Base-by-base conservation (phyloP, 2,113 vertebrate genomes). In the Balaenoptera acutorostrata region DNA sequence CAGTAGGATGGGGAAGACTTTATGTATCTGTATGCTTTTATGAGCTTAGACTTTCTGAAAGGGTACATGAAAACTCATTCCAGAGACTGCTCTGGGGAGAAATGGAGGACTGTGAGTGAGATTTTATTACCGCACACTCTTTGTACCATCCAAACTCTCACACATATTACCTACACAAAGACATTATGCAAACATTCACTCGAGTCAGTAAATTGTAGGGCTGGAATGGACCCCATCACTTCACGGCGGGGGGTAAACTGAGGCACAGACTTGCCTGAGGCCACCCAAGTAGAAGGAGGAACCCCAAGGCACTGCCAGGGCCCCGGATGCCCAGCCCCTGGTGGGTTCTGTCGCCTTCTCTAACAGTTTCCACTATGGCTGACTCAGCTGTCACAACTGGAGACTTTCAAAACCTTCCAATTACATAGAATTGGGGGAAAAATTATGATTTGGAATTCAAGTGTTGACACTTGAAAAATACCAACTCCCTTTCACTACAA, bases 401-500 rank as follows among this genome's bases (percentile, higher is more conserved):
- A 93, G 88, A 98, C 88, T 98, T 97, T 98, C 96, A 97, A 97
- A 97, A 90, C 84, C 83, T 95, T 92, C 92, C 90, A 95, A 97
- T 96, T 93, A 97, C n/a, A 92, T 11, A 75, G 86, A 98, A 95
- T 41, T 95, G 89, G 49, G 93, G 74, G 74, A 2, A 27, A 87
- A 95, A 95, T 97, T 95, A 96, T 96, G 95, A 96, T 82, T 97
- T 97, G 96, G 92, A 97, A 96, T 96, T 96, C 80, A 36, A 96
- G 92, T 90, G 96, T 93, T 97, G 97, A 98, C 97, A 98, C 69
- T 97, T 97, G 97, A 98, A 97, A 98, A 97, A 96, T 95, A 97
- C 96, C 96, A 98, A 96, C 64, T 90, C 93, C 64, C 95, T 96
- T 94, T 95, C 88, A 88, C 87, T 95, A 49, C 96, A 97, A 97